A percentile compares a stretch with the other conserved stretches of the same genome.
Evolutionary conservation across 2,888 invertebrate genomes (phyloP).

Genomic region (Cartodere bifasciata): DNA sequence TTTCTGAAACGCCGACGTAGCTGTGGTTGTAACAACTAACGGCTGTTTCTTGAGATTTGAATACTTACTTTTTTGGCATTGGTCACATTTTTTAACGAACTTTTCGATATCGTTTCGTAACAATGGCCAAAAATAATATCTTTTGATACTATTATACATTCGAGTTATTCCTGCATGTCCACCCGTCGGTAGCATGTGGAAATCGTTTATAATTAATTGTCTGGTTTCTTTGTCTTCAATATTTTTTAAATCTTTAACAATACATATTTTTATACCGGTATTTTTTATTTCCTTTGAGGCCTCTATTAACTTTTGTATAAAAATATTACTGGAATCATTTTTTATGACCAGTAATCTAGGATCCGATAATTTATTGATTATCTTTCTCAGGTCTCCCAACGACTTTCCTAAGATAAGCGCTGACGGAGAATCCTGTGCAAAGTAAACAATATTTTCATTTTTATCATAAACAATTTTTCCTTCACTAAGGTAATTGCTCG

Average conservation of each 20-base stretch:
- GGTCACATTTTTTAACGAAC: too few relatives aligned
- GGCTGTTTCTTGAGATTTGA: too few relatives aligned
- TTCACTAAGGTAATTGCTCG: neutral
- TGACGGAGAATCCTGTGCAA: constrained; percentile 1
- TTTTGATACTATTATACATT: too few relatives aligned
- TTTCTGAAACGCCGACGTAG: too few relatives aligned
- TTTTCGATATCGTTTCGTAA: too few relatives aligned
- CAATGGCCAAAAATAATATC: too few relatives aligned
- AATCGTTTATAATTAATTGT: constrained; percentile 5
- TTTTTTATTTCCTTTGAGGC: neutral
- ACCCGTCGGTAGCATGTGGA: too few relatives aligned
- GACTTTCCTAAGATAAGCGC: neutral
- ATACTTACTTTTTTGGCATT: too few relatives aligned
- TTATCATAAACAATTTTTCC: neutral
- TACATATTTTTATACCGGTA: constrained; percentile 1
- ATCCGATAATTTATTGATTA: neutral
- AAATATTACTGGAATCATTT: neutral
- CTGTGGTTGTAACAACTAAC: too few relatives aligned
- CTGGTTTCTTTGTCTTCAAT: constrained; percentile 1
- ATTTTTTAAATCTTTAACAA: neutral
- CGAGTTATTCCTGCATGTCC: too few relatives aligned
- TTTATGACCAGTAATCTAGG: neutral
- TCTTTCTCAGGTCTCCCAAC: constrained; percentile 1
- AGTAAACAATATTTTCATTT: neutral
- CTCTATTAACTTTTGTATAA: neutral